A percentile compares a stretch with the other conserved stretches of the same genome.
phyloP scores from a whole-genome alignment of 2,113 vertebrate species.

The Seriola rivoliana region DNA sequence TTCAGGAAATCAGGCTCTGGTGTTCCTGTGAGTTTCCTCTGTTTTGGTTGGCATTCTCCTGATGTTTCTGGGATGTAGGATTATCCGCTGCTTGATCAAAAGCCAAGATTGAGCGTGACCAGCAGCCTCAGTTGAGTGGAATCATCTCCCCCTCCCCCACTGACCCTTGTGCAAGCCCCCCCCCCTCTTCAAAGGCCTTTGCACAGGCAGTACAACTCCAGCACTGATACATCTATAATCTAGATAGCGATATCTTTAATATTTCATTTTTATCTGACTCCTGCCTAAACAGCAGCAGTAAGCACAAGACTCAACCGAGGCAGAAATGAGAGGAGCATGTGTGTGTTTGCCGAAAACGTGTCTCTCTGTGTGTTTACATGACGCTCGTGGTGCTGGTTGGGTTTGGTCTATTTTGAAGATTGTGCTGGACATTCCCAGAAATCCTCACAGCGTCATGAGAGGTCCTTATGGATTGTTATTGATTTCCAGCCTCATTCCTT shows the following conservation, averaged over 20 bases:
- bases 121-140: constrained; percentile 41
- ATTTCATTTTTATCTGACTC: constrained; percentile 31
- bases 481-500: constrained; percentile 71
- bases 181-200: background rate
- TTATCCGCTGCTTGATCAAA: constrained; percentile 72
- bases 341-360: background rate
- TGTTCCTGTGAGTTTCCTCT: constrained; percentile 48
- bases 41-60: constrained; percentile 42
- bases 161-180: constrained; percentile 1
- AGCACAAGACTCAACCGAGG: constrained; percentile 24
- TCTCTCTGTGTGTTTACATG: constrained; percentile 20
- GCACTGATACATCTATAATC: constrained; percentile 35
- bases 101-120: constrained; percentile 64
- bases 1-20: constrained; percentile 67
- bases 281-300: background rate
- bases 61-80: constrained; percentile 65
- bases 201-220: background rate
- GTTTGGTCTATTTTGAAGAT: constrained; percentile 51
- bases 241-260: constrained; percentile 34
- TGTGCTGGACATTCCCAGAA: constrained; percentile 75
- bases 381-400: background rate
- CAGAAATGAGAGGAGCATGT: background rate
- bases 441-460: constrained; percentile 62
- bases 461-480: constrained; percentile 74
- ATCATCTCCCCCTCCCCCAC: constrained; percentile 15